phyloP scores from a whole-genome alignment of 2,113 vertebrate species.

The Takifugu flavidus region DNA sequence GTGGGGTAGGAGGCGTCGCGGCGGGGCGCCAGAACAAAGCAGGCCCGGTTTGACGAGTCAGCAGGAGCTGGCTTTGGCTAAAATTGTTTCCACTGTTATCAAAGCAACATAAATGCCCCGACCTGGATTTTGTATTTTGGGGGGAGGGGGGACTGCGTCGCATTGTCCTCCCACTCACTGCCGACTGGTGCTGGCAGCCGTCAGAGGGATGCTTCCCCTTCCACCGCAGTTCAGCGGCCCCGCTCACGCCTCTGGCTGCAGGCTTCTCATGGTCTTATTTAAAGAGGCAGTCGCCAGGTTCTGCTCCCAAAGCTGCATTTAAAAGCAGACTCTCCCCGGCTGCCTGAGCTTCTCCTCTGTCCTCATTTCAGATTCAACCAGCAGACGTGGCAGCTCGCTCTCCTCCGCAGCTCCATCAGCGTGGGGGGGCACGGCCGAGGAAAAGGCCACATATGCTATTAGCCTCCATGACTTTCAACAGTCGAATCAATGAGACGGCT shows the following conservation, averaged over 20 bases:
- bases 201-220: slow-evolving; percentile 22
- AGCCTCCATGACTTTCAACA: slow-evolving; percentile 29
- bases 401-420: slow-evolving; percentile 16
- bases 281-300: slow-evolving; percentile 39
- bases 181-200: slow-evolving; percentile 38
- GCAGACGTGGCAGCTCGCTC: slow-evolving; percentile 14
- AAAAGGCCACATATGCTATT: slow-evolving; percentile 27
- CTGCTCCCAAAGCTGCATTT: slow-evolving; percentile 22
- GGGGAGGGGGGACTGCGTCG: slow-evolving; percentile 1
- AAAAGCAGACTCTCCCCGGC: too few species aligned
- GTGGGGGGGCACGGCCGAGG: slow-evolving; percentile 1
- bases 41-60: slow-evolving; percentile 33
- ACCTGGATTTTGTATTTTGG: slow-evolving; percentile 7
- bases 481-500: slow-evolving; percentile 40
- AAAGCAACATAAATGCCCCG: slow-evolving; percentile 10
- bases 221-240: slow-evolving; percentile 28
- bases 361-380: slow-evolving; percentile 30
- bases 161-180: slow-evolving; percentile 19
- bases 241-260: slow-evolving; percentile 35
- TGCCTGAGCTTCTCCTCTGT: slow-evolving; percentile 4
- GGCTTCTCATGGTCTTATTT: slow-evolving; percentile 37
- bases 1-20: slow-evolving; percentile 5
- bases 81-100: slow-evolving; percentile 23
- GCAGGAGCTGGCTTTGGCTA: slow-evolving; percentile 2
- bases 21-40: slow-evolving; percentile 11